Evolutionary conservation across 2,113 vertebrate genomes (phyloP), one percentile per base, ranked within the genome.

Genomic region (Sander vitreus): DNA sequence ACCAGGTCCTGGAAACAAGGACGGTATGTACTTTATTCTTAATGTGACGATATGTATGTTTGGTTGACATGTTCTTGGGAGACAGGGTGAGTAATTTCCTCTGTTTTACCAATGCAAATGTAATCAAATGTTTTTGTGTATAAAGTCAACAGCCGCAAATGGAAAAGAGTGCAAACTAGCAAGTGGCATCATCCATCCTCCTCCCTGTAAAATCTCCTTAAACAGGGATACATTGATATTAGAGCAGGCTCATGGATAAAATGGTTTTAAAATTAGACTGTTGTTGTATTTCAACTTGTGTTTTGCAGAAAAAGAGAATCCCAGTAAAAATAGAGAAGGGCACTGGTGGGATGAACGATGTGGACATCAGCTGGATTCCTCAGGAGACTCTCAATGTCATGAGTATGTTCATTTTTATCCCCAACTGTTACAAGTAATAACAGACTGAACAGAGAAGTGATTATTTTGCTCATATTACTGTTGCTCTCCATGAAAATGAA

Each of bases 351-450:
- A 85, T 94, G 66, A 94, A 57, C 10, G 89, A 95, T 11, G 95
- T 96, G 77, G 95, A 96, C 90, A 96, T 96, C 88, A 96, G 95
- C 93, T 96, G 95, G 95, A 95, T 96, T 69, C 95, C 95, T 71
- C 94, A 94, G 92, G 95, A 96, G 89, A 96, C 95, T 50, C 94
- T 96, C 57, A 95, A 95, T 36, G 89, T 72, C 83, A 95, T 96
- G 95, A 96, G 95, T 96, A 91, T 66, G 93, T 88, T 76, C n/a
- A 30, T 50, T 68, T 78, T 68, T 62, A n/a, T 67, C 45, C 13
- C 55, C 63, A 71, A 39, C 30, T 51, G 30, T 82, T 30, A 33
- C 67, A 64, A 45, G 12, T n/a, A n/a, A 58, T 18, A 48, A 36
- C 30, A 39, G 2, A 4, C 15, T 23, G 1, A 25, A 33, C 13